Evolutionary conservation across 2,113 vertebrate species (phyloP).

Genomic region (Agapornis roseicollis): DNA sequence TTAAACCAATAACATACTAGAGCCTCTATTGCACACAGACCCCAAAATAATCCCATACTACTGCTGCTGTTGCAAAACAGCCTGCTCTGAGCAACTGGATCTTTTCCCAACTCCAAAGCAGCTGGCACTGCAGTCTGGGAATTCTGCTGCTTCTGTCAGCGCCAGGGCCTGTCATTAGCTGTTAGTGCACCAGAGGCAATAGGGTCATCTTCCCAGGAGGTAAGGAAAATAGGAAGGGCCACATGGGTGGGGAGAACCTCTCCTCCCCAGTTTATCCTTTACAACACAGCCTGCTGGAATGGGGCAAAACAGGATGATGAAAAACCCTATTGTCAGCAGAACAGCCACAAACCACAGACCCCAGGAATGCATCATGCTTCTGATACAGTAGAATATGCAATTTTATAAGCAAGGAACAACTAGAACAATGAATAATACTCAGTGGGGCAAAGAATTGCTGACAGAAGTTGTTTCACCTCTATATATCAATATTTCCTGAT

Average conservation of each 20-base stretch:
- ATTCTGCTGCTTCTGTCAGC: background rate
- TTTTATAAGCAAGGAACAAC: background rate
- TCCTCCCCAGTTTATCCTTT: background rate
- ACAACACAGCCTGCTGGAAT: background rate
- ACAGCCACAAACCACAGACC: background rate
- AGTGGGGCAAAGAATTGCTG: constrained; percentile 2
- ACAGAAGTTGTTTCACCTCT: constrained; percentile 32
- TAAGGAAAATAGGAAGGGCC: background rate
- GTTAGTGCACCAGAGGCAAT: background rate
- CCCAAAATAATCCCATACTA: background rate
- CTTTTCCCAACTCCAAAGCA: constrained; percentile 12
- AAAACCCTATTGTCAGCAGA: background rate
- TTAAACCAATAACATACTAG: background rate
- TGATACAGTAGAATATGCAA: background rate
- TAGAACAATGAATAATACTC: constrained; percentile 2
- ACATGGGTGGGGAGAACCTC: background rate
- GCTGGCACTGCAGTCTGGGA: background rate
- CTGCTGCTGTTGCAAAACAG: background rate
- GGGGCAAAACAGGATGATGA: background rate
- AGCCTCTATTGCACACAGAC: background rate
- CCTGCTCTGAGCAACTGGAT: background rate
- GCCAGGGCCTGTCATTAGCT: background rate
- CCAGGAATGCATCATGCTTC: background rate
- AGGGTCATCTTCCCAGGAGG: background rate
- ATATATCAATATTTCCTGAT: constrained; percentile 18